Evolutionary conservation across 2,113 vertebrate genomes (phyloP).

Genomic region (Cyprinodon tularosa): DNA sequence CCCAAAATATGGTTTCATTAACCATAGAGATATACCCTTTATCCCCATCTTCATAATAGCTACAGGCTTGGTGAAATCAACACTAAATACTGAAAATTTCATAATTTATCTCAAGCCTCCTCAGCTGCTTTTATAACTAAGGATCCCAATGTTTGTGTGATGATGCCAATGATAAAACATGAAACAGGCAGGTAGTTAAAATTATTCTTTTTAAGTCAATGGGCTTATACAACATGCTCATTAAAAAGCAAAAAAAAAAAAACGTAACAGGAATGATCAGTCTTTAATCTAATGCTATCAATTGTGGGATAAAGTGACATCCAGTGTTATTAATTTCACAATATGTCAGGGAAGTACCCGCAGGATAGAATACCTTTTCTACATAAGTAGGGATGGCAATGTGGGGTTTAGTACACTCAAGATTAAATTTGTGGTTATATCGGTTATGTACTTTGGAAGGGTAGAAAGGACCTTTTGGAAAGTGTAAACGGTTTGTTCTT

Average conservation of each 20-base stretch:
- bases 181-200: not conserved
- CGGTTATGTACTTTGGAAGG: not conserved
- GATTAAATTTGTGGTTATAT: not conserved
- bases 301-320: not conserved
- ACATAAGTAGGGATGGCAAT: not conserved
- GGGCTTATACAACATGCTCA: not conserved
- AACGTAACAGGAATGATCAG: not conserved
- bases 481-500: not conserved
- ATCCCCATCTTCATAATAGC: slow-evolving; percentile 46
- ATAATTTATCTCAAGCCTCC: slow-evolving; percentile 50
- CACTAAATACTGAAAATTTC: slow-evolving; percentile 51
- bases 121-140: slow-evolving; percentile 6
- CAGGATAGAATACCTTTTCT: not conserved
- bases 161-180: not conserved
- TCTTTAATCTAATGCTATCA: not conserved
- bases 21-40: slow-evolving; percentile 63
- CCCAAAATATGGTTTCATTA: slow-evolving; percentile 70
- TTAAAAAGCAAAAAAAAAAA: not conserved
- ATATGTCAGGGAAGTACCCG: not conserved
- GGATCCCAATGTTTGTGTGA: slow-evolving; percentile 2
- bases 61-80: slow-evolving; percentile 45
- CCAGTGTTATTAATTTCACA: not conserved
- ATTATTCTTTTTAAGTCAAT: not conserved
- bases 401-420: too few relatives aligned
- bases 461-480: not conserved